Conservation (phyloP, 2,888 invertebrate species). For the Brachyopa scutellaris region DNA sequence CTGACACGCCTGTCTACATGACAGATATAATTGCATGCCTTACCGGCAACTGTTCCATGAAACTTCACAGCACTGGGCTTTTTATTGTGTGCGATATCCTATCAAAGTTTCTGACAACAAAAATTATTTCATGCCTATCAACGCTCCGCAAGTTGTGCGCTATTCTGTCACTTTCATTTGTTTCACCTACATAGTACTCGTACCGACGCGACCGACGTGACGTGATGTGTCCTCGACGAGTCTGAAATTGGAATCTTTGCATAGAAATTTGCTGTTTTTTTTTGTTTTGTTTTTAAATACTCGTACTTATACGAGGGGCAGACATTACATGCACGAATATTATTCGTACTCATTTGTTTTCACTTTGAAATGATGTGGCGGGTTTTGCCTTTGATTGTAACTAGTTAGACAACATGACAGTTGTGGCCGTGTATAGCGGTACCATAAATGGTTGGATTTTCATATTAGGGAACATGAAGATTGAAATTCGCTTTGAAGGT, state of each 20-base stretch:
- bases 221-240: too few species aligned
- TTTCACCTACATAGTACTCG: not conserved
- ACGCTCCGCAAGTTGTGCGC: not conserved
- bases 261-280: not conserved
- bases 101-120: slow-evolving; percentile 37
- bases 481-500: too few species aligned
- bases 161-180: not conserved
- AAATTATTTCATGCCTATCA: slow-evolving; percentile 17
- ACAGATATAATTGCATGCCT: slow-evolving; percentile 25
- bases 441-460: not conserved
- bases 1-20: not conserved
- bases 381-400: slow-evolving; percentile 20
- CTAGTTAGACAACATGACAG: slow-evolving; percentile 57
- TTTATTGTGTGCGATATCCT: slow-evolving; percentile 25
- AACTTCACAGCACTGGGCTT: not conserved
- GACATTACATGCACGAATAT: not conserved
- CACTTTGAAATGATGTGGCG: slow-evolving; percentile 17
- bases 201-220: too few species aligned
- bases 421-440: slow-evolving; percentile 17
- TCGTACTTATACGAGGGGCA: not conserved
- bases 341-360: too few species aligned
- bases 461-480: too few species aligned
- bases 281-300: not conserved
- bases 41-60: slow-evolving; percentile 23
- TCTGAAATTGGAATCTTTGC: not conserved